Evolutionary conservation across 1,140 invertebrate species (phyloP), one percentile per base, ranked within the genome.

Genomic region (Bicyclus anynana): DNA sequence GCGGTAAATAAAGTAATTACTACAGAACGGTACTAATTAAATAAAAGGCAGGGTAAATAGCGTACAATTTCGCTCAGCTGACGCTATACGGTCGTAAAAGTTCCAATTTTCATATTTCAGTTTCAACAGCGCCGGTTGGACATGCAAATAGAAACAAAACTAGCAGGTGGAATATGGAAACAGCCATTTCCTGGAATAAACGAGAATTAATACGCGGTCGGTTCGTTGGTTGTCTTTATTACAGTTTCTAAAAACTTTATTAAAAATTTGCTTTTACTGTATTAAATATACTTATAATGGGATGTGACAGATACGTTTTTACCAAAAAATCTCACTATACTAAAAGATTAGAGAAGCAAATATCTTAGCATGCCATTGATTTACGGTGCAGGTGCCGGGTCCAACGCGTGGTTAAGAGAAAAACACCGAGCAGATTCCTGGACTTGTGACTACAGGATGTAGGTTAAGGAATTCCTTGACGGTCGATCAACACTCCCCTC

Each of bases 101-200:
- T 42, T 9, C 17, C 44, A 14, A 27, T 57, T 50, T 57, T 48
- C 35, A 57, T 57, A 57, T 57, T 57, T 57, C 46, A 56, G 29
- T 55, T 55, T 16, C 53, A 42, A 57, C 35, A 42, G 54, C 54
- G 40, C 20, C 37, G 54, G 47, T 26, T 51, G 48, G 21, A 33
- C 26, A 44, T 51, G 26, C 26, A 58, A 58, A 58, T 58, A 12
- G 20, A 14, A 40, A 40, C 37, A 40, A 40, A 40, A 40, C 37
- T 33, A 33, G 7, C 10, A 12, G 29, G 29, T 33, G 3, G 10
- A 10, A 5, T 17, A 16, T 14, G 10, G 13, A 16, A 40, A 40
- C 7, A 12, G 4, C 17, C 16, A 58, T 58, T 58, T 51, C 26
- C 18, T 51, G 23, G 14, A 40, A 16, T 17, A 5, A 2, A 40